Percentiles rank a stretch among this genome's conserved stretches.
Conservation (phyloP, 2,888 invertebrate species). For the Andrena bucephala region DNA sequence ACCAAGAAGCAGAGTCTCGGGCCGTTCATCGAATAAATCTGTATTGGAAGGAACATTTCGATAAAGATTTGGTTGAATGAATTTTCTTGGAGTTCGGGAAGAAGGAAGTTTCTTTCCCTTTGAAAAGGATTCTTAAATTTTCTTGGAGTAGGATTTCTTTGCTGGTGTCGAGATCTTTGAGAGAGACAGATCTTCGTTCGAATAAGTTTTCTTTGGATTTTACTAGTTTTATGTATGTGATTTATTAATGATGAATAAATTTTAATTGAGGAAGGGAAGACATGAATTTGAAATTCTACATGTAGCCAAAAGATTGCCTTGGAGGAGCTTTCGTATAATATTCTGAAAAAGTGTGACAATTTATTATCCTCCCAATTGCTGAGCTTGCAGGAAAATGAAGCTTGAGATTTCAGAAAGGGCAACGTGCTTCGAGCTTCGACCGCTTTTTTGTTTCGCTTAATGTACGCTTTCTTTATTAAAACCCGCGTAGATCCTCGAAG, state of each 20-base stretch:
- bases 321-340: constrained; percentile 14
- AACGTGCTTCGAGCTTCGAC: background rate
- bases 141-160: too few species aligned
- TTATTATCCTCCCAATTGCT: background rate
- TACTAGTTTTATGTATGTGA: too few species aligned
- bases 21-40: background rate
- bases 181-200: too few species aligned
- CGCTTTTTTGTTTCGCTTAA: background rate
- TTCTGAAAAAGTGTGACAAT: background rate
- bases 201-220: too few species aligned
- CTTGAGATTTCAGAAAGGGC: background rate
- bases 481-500: background rate
- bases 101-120: too few species aligned
- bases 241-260: too few species aligned
- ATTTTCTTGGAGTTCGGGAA: too few species aligned
- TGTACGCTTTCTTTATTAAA: constrained; percentile 17
- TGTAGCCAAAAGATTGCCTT: constrained; percentile 1
- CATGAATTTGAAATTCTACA: too few species aligned
- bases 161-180: too few species aligned
- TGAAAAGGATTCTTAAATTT: too few species aligned
- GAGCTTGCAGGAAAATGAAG: background rate
- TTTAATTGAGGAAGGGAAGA: too few species aligned
- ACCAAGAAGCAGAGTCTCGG: constrained; percentile 28
- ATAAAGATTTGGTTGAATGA: background rate
- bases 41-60: background rate